phyloP scores from a whole-genome alignment of 2,113 vertebrate species.

The Ammospiza caudacuta region DNA sequence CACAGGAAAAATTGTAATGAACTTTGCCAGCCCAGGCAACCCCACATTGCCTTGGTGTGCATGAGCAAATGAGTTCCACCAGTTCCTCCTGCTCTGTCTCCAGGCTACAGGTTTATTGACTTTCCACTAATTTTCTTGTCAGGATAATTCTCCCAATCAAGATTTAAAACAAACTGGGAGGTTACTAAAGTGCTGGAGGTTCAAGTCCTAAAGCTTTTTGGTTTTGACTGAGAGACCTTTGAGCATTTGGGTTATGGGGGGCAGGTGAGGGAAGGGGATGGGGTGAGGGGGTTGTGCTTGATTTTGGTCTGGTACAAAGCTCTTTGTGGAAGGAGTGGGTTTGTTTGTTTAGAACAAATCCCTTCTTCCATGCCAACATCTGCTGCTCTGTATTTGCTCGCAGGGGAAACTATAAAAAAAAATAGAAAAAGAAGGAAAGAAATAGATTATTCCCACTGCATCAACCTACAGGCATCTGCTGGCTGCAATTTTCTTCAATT shows the following conservation, averaged over 20 bases:
- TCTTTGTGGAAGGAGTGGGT: conserved; percentile 32
- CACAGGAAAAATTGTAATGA: conserved; percentile 64
- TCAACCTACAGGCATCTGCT: conserved; percentile 67
- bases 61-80: background rate
- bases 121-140: conserved; percentile 77
- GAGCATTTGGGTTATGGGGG: background rate
- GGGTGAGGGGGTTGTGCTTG: background rate
- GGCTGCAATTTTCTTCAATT: conserved; percentile 73
- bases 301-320: background rate
- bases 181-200: conserved; percentile 60
- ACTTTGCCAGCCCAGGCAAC: conserved; percentile 47
- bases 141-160: conserved; percentile 76
- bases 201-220: conserved; percentile 46
- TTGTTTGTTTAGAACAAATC: conserved; percentile 66
- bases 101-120: conserved; percentile 71
- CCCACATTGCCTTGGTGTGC: background rate
- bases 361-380: conserved; percentile 28
- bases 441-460: conserved; percentile 69
- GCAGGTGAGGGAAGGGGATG: background rate
- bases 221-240: conserved; percentile 66
- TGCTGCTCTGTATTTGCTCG: conserved; percentile 65
- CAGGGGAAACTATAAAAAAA: conserved; percentile 9
- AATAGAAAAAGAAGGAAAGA: conserved; percentile 10
- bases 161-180: conserved; percentile 76
- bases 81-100: conserved; percentile 59